A percentile compares a stretch with the other conserved stretches of the same genome.
These are phyloP conservation scores for Acanthosoma haemorrhoidale DNA, from an alignment of 2,888 invertebrate genomes.

Conservation along the genomic window DNA sequence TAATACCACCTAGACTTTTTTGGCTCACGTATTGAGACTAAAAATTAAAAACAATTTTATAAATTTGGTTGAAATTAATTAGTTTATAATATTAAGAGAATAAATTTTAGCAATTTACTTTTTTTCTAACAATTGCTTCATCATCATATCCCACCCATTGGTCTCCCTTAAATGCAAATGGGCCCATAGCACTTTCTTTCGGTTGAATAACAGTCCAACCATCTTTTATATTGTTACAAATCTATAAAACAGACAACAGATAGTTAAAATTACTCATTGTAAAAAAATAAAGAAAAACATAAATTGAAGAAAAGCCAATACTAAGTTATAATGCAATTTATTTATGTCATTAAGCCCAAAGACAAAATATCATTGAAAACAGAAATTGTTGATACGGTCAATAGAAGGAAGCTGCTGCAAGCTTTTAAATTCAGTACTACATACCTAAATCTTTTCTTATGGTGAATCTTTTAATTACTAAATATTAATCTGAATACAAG, in stretches of 20 bases:
- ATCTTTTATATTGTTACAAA: constrained; percentile 73
- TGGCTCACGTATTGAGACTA: constrained; percentile 79
- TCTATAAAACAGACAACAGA: constrained; percentile 53
- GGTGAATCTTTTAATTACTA: too few relatives aligned
- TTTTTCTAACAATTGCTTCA: constrained; percentile 47
- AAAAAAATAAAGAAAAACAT: too few relatives aligned
- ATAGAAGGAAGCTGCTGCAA: too few relatives aligned
- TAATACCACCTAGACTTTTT: constrained; percentile 79
- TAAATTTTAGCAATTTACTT: constrained; percentile 46
- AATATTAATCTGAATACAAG: too few relatives aligned
- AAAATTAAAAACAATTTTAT: constrained; percentile 9
- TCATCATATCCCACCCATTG: constrained; percentile 95
- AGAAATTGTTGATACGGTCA: too few relatives aligned
- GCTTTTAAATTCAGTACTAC: too few relatives aligned
- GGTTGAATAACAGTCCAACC: constrained; percentile 80
- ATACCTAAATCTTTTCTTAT: too few relatives aligned
- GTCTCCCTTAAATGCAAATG: constrained; percentile 78
- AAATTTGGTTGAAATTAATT: neutral
- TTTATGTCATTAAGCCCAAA: too few relatives aligned
- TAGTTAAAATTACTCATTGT: too few relatives aligned
- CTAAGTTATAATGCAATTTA: too few relatives aligned
- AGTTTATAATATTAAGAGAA: neutral
- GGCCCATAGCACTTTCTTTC: constrained; percentile 77
- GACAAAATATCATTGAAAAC: too few relatives aligned
- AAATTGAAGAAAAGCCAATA: too few relatives aligned